Base-by-base conservation (phyloP, 1,140 invertebrate species). In the Zaprionus inermis region DNA sequence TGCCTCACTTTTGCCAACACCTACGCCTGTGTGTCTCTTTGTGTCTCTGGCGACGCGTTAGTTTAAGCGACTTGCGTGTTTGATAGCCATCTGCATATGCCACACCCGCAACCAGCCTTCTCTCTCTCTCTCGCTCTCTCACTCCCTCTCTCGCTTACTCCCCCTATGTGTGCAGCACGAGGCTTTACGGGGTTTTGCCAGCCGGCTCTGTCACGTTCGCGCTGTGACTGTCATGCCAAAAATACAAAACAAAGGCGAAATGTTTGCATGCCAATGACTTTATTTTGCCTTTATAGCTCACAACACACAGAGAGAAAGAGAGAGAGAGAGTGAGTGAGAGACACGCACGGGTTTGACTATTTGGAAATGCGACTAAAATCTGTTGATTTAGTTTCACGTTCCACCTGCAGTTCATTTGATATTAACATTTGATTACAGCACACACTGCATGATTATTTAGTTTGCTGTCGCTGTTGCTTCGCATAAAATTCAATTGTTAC, bases 61-160 rank as follows among this genome's bases (percentile, higher is more conserved):
- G 83, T 78, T 83, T 78, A 78, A 85, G 81, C 70, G 63, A 57
- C 74, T 78, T 78, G 78, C 83, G 84, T 86, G 83, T 72, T 82
- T 86, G 57, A 83, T 78, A 72, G 61, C 56, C 64, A 73, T 58
- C 56, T 69, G 46, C 72, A 72, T 66, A 69, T 77, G 68, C 36
- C 44, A 38, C 67, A 34, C 57, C 64, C 11, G 28, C 64, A n/a
- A 11, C 46, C 59, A 18, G 30, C 24, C 24, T 2, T 36, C 54
- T 64, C 28, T 73, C 68, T 51, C 12, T 41, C n/a, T 0, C 38
- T 16, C 6, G 6, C n/a, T n/a, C n/a, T 16, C 14, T n/a, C 36
- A n/a, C 5, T 2, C 14, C 2, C 36, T 6, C 36, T 6, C 14
- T 6, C 14, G 5, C 14, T 38, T 5, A 5, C 14, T 41, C n/a